These are phyloP conservation scores for Priocnemis perturbator DNA, from an alignment of 2,888 invertebrate species.

Conservation along the genomic window DNA sequence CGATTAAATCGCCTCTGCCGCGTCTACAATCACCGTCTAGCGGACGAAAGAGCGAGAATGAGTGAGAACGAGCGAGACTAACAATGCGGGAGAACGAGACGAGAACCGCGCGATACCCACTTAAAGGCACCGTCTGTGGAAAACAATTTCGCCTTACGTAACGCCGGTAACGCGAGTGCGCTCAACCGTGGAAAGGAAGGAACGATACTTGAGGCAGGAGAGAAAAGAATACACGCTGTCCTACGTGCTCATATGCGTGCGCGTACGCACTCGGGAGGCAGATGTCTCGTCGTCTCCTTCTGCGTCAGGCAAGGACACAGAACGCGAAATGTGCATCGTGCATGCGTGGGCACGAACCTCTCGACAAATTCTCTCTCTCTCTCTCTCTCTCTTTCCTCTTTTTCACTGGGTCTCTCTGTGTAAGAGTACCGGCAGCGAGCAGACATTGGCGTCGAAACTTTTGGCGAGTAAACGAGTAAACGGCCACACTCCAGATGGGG, in stretches of 20 bases:
- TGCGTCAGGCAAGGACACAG: constrained; percentile 18
- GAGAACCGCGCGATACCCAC: constrained; percentile 29
- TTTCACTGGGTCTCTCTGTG: too few relatives aligned
- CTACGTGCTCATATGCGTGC: not conserved
- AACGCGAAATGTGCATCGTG: too few relatives aligned
- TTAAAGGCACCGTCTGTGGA: constrained; percentile 45
- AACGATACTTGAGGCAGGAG: not conserved
- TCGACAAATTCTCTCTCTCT: too few relatives aligned
- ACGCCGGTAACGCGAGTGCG: constrained; percentile 21
- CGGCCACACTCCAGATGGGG: not conserved
- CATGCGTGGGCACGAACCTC: too few relatives aligned
- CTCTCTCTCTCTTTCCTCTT: too few relatives aligned
- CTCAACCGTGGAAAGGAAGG: constrained; percentile 5
- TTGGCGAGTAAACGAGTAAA: not conserved
- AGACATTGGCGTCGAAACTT: constrained; percentile 9
- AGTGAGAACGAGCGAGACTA: not conserved
- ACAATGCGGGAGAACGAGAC: not conserved
- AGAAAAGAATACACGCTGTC: not conserved
- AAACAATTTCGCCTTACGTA: constrained; percentile 53
- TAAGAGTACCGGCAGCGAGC: too few relatives aligned
- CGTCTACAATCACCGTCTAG: constrained; percentile 26
- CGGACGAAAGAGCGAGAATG: constrained; percentile 9
- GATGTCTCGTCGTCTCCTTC: constrained; percentile 5
- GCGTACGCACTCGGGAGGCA: not conserved
- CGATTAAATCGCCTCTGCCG: constrained; percentile 46